phyloP scores from a whole-genome alignment of 2,113 vertebrate genomes.

The Pipa parva region DNA sequence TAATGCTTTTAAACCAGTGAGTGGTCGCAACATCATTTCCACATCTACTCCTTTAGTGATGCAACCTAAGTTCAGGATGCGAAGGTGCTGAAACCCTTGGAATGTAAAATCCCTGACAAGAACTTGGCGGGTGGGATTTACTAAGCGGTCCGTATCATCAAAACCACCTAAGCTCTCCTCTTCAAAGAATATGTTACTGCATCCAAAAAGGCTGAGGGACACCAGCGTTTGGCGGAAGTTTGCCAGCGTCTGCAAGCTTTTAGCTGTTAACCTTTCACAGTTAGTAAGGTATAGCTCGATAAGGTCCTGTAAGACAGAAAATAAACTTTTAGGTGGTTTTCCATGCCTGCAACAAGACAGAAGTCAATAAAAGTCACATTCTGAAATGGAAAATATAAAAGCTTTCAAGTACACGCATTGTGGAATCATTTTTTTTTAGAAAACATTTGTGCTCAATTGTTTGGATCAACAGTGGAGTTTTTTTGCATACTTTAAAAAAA shows the following conservation, averaged over 20 bases:
- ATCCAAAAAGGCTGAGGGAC: constrained; percentile 90
- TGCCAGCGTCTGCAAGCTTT: constrained; percentile 81
- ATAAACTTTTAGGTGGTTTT: background rate
- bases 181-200: constrained; percentile 84
- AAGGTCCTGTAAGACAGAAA: constrained; percentile 70
- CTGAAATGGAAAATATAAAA: too few relatives aligned
- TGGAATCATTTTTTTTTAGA: too few relatives aligned
- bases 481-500: too few relatives aligned
- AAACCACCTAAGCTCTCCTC: constrained; percentile 78
- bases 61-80: constrained; percentile 86
- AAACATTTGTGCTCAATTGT: too few relatives aligned
- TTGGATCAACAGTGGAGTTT: too few relatives aligned
- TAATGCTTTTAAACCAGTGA: constrained; percentile 76
- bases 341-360: too few relatives aligned
- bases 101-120: constrained; percentile 89
- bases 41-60: constrained; percentile 79
- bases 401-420: too few relatives aligned
- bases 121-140: constrained; percentile 75
- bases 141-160: constrained; percentile 74
- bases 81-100: constrained; percentile 84
- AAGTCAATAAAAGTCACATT: too few relatives aligned
- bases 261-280: constrained; percentile 87
- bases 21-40: constrained; percentile 77
- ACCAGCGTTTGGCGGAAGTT: constrained; percentile 85
- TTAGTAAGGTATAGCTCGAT: constrained; percentile 91